Conservation (phyloP, 2,888 invertebrate genomes). For the Gortyna flavago region DNA sequence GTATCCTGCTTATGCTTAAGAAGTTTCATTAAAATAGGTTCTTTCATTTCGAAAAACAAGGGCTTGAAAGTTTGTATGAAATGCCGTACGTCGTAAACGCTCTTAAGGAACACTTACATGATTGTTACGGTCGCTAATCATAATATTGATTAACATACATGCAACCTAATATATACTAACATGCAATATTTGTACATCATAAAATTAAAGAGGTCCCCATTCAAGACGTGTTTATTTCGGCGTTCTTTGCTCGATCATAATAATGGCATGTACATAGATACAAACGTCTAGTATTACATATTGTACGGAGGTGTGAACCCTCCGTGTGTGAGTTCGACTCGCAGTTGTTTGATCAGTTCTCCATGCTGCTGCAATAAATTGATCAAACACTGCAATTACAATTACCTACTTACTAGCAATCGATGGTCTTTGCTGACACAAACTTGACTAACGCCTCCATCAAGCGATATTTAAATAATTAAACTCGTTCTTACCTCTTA, state of each 20-base stretch:
- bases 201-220: neutral
- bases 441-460: neutral
- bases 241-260: neutral
- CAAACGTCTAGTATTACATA: neutral
- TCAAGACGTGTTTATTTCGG: neutral
- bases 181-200: neutral
- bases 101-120: neutral
- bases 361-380: neutral
- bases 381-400: neutral
- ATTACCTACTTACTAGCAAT: neutral
- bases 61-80: too few species aligned
- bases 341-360: neutral
- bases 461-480: neutral
- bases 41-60: too few species aligned
- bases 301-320: neutral
- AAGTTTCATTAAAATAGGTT: too few species aligned
- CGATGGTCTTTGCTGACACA: neutral
- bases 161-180: neutral
- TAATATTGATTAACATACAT: neutral
- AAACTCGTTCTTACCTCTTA: conserved; percentile 28
- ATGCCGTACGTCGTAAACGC: too few species aligned
- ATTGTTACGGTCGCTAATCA: neutral
- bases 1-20: too few species aligned
- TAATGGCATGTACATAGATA: neutral
- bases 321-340: neutral